phyloP scores from a whole-genome alignment of 2,113 vertebrate genomes.

The Panthera leo region DNA sequence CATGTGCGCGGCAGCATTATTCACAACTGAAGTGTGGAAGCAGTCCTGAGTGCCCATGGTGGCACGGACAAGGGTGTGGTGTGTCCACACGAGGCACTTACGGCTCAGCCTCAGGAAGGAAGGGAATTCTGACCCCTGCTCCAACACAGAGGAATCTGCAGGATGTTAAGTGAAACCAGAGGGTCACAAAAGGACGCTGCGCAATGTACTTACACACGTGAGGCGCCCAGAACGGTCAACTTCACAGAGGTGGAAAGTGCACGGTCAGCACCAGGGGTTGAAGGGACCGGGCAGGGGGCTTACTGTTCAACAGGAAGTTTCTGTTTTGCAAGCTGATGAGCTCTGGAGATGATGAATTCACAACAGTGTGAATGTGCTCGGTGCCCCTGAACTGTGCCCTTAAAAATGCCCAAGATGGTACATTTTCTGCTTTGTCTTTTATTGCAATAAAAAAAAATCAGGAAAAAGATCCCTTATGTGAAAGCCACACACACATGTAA shows the following conservation, averaged over 20 bases:
- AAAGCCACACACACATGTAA: neutral
- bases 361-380: no score
- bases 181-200: neutral
- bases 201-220: fast-evolving
- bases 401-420: neutral
- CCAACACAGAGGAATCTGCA: no score
- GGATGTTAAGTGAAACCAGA: neutral
- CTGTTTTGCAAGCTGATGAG: neutral
- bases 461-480: neutral
- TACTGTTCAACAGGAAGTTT: neutral
- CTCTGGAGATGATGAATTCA: neutral
- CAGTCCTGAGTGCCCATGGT: neutral
- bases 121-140: neutral
- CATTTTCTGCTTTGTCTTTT: neutral
- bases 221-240: fast-evolving
- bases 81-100: fast-evolving
- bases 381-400: no score
- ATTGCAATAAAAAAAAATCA: neutral
- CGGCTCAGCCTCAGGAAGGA: neutral
- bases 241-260: neutral
- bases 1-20: neutral
- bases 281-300: neutral
- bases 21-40: neutral
- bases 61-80: no score
- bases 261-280: neutral